Evolutionary conservation across 1,140 invertebrate species (phyloP), one percentile per base, ranked within the genome.

Genomic region (Olivierus martensii): DNA sequence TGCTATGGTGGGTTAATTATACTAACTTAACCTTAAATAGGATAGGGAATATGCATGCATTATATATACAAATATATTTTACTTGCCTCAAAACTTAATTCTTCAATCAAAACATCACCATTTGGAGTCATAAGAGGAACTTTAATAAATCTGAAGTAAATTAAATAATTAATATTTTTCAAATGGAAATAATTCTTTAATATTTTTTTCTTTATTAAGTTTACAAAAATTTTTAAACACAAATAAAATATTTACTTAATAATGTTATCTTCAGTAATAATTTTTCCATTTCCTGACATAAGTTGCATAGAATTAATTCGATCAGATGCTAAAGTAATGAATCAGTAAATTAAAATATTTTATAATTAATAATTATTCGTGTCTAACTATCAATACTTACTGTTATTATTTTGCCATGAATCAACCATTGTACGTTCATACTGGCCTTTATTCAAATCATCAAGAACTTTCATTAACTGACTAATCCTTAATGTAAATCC

Each of bases 121-220:
- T 97, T 98, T 4, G 94, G 95, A 3, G 94, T 99, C 10, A 97
- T 82, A 18, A 98, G 71, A 3, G 93, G 92, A 5, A 99, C 93
- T 52, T 79, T 74, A 45, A 96, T 86, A 71, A 99, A 98, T 79
- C 55, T 57, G 14, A 15, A 15, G 2, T 3, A 3, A 41, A 41
- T 28, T 14, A 42, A 49, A 57, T 3, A 34, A 41, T 7, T 43
- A 6, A 22, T 6, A 21, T 43, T 17, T 43, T 17, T 18, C 41
- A n/a, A n/a, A n/a, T n/a, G n/a, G n/a, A n/a, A n/a, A n/a, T n/a
- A n/a, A n/a, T n/a, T n/a, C n/a, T n/a, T n/a, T n/a, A n/a, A n/a
- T n/a, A n/a, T n/a, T 39, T 39, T 12, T 39, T 39, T 39, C 38
- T 39, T 17, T 17, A 12, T 39, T 12, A 39, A 39, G 17, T 39